A percentile compares a stretch with the other conserved stretches of the same genome.
These are phyloP conservation scores for Lithophane semibrunnea DNA, from an alignment of 2,888 invertebrate species.

Conservation along the genomic window DNA sequence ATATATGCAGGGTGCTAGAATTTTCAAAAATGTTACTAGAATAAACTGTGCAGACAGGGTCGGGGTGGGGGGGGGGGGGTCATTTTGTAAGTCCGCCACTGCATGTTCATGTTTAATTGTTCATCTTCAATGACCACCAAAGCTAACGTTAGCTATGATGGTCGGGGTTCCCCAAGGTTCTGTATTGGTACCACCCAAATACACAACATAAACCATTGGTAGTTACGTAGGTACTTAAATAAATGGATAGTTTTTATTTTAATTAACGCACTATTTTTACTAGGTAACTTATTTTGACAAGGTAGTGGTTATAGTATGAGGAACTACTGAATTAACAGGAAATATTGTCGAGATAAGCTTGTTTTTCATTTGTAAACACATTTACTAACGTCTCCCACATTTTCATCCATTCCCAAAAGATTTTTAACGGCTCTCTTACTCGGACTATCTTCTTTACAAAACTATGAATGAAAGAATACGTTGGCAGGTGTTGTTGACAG, in stretches of 20 bases:
- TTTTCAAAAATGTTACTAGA: no score
- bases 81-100: not conserved
- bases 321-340: not conserved
- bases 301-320: not conserved
- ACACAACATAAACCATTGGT: not conserved
- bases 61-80: not conserved
- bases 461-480: no score
- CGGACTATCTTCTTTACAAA: not conserved
- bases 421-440: not conserved
- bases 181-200: not conserved
- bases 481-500: no score
- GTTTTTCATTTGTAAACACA: no score
- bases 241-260: not conserved
- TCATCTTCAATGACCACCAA: not conserved
- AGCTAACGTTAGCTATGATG: not conserved
- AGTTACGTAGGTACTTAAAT: no score
- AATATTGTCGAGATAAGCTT: not conserved
- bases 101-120: constrained; percentile 2
- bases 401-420: not conserved
- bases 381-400: not conserved
- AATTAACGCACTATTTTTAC: not conserved
- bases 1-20: no score
- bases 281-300: no score
- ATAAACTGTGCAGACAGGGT: not conserved
- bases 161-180: constrained; percentile 2